Conservation (phyloP, 2,888 invertebrate species). For the Tricholauxania praeusta region DNA sequence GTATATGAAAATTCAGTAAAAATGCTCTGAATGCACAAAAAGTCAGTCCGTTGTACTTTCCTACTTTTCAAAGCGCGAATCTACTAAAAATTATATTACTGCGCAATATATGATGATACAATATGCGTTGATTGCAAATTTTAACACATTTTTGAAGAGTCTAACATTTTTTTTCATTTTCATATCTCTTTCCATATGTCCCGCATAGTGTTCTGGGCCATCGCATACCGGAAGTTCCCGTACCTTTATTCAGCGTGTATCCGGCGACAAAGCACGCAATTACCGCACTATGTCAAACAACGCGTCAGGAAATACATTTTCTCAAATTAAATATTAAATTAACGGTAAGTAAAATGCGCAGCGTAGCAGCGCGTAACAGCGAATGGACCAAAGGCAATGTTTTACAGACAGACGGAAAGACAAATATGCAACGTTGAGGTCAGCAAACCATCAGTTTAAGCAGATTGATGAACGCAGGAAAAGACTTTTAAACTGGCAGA, state of each 20-base stretch:
- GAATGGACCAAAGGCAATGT: background rate
- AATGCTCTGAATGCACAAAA: too few species aligned
- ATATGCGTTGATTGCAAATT: too few species aligned
- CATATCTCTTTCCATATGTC: conserved; percentile 29
- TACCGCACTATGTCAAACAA: conserved; percentile 71
- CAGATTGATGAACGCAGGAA: background rate
- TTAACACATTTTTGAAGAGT: background rate
- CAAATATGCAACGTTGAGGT: conserved; percentile 5
- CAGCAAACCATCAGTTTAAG: conserved; percentile 8
- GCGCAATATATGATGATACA: too few species aligned
- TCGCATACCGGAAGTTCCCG: conserved; percentile 69
- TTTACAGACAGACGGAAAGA: background rate
- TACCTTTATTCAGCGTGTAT: conserved; percentile 71
- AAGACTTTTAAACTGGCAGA: background rate
- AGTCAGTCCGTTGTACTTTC: too few species aligned
- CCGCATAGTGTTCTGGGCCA: conserved; percentile 67
- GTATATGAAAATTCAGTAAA: too few species aligned
- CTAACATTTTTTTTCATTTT: conserved; percentile 1
- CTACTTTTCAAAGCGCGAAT: too few species aligned
- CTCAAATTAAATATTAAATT: conserved; percentile 68
- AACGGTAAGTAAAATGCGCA: conserved; percentile 63
- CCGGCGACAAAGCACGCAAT: conserved; percentile 73
- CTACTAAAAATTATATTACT: too few species aligned
- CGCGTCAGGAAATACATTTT: conserved; percentile 71
- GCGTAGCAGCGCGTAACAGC: background rate